phyloP scores from a whole-genome alignment of 2,888 invertebrate genomes.

The Tenthredo livida region DNA sequence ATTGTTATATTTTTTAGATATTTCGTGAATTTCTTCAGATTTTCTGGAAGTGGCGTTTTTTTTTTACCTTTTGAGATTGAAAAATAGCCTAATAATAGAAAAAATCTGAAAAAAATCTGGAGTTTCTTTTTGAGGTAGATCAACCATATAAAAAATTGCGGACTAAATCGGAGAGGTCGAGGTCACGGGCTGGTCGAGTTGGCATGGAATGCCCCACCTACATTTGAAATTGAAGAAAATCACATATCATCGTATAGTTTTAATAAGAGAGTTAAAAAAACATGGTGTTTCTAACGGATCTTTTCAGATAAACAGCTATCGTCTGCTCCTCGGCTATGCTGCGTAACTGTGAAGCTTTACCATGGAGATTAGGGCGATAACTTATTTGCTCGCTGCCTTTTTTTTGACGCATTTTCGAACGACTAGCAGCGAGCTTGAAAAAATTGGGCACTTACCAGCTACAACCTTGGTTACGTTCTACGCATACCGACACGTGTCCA shows the following conservation, averaged over 20 bases:
- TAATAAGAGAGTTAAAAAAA: not conserved
- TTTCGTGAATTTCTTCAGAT: too few species aligned
- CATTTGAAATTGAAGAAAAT: not conserved
- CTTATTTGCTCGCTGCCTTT: slow-evolving; percentile 16
- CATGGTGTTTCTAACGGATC: slow-evolving; percentile 1
- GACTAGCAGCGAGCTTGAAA: slow-evolving; percentile 67
- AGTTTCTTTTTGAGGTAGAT: too few species aligned
- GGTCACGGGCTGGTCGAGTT: too few species aligned
- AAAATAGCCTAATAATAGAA: too few species aligned
- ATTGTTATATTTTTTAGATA: too few species aligned
- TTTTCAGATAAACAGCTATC: slow-evolving; percentile 43
- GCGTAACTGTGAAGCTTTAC: slow-evolving; percentile 61
- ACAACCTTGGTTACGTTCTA: slow-evolving; percentile 79
- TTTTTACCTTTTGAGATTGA: too few species aligned
- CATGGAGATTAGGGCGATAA: slow-evolving; percentile 64
- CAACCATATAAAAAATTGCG: too few species aligned
- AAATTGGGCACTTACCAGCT: slow-evolving; percentile 76
- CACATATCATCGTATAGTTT: not conserved
- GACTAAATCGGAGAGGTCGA: too few species aligned
- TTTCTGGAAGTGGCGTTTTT: too few species aligned
- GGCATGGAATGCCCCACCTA: too few species aligned
- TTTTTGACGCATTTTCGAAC: slow-evolving; percentile 60
- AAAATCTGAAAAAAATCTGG: too few species aligned
- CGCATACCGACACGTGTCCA: slow-evolving; percentile 82
- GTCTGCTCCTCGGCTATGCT: slow-evolving; percentile 57